Evolutionary conservation across 2,113 vertebrate genomes (phyloP).

Genomic region (Mobula hypostoma): DNA sequence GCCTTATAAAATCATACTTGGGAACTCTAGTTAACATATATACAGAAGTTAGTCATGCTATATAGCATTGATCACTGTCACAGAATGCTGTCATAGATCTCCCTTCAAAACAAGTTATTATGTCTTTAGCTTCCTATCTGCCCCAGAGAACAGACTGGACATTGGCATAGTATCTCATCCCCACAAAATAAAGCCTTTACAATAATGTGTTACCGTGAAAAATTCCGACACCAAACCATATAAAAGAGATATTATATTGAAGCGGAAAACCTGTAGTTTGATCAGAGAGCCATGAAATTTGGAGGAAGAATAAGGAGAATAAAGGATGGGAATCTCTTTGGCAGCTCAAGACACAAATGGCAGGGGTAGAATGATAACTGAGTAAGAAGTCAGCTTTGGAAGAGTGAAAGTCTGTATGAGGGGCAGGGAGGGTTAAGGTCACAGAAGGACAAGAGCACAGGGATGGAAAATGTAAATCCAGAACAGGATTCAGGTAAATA

Average conservation of each 20-base stretch:
- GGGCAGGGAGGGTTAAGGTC: too few relatives aligned
- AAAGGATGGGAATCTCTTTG: not conserved
- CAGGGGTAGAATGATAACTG: not conserved
- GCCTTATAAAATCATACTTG: too few relatives aligned
- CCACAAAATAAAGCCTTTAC: too few relatives aligned
- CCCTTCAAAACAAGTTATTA: too few relatives aligned
- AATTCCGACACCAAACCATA: not conserved
- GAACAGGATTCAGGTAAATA: not conserved
- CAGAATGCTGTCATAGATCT: too few relatives aligned
- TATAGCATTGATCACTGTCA: too few relatives aligned
- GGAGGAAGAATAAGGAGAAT: not conserved
- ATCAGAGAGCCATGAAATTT: too few relatives aligned
- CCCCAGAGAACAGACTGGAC: too few relatives aligned
- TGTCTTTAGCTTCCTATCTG: too few relatives aligned
- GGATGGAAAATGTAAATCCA: not conserved
- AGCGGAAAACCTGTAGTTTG: not conserved
- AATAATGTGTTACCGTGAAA: not conserved
- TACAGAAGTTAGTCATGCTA: too few relatives aligned
- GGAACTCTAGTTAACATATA: too few relatives aligned
- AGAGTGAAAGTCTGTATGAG: not conserved
- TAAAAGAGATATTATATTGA: not conserved
- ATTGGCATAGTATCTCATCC: too few relatives aligned
- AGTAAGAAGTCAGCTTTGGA: not conserved
- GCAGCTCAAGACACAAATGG: not conserved
- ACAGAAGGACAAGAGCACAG: not conserved